Percentiles rank a stretch among this genome's conserved stretches.
Conservation (phyloP, 2,113 vertebrate genomes). For the Raphicerus campestris region DNA sequence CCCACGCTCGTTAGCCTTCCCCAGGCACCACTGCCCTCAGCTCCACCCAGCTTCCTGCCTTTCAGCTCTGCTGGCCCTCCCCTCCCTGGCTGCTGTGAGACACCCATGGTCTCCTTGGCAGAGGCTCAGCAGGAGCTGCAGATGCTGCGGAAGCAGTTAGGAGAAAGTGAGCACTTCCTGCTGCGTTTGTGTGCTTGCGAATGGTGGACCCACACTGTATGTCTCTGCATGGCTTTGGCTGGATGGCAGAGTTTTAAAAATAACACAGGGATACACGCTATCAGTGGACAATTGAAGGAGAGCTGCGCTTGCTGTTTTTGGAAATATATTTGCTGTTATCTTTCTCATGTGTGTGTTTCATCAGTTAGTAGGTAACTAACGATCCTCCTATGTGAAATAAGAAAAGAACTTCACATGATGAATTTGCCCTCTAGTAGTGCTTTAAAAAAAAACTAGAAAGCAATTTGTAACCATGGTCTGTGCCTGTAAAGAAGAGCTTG, state of each 20-base stretch:
- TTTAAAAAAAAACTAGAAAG: neutral
- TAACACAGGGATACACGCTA: rapidly evolving
- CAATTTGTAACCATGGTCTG: neutral
- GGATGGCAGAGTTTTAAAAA: neutral
- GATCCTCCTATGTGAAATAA: neutral
- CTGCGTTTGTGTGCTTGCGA: conserved; percentile 41
- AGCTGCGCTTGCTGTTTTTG: neutral
- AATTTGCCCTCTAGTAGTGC: neutral
- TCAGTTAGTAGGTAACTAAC: neutral
- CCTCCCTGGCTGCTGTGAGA: conserved; percentile 76
- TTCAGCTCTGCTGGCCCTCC: conserved; percentile 50
- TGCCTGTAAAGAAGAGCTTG: neutral
- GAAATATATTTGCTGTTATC: neutral
- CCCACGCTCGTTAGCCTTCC: conserved; percentile 72
- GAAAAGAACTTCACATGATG: neutral
- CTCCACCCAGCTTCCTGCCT: conserved; percentile 71
- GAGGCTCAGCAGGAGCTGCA: conserved; percentile 94
- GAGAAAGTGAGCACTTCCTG: conserved; percentile 82
- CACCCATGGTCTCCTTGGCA: conserved; percentile 85
- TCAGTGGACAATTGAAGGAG: neutral
- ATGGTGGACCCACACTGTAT: neutral
- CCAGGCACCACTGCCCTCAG: conserved; percentile 60
- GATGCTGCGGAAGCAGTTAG: conserved; percentile 90
- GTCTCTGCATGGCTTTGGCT: conserved; percentile 43
- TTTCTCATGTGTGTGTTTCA: neutral